Percentiles rank a stretch among this genome's conserved stretches.
Evolutionary conservation across 2,888 invertebrate genomes (phyloP).

Genomic region (Rotaria macrura): DNA sequence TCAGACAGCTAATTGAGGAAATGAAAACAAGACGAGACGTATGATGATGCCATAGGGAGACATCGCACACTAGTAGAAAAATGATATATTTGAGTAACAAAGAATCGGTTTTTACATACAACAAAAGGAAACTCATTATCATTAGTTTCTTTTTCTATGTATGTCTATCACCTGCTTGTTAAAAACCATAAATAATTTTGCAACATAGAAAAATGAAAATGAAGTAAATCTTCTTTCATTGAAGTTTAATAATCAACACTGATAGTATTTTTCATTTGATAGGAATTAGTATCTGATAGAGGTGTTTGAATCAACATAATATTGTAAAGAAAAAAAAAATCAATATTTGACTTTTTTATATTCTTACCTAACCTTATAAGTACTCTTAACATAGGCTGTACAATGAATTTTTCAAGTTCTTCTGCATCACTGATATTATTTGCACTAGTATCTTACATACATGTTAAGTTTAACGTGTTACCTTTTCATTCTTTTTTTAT

Average conservation of each 20-base stretch:
- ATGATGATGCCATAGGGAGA: conserved; percentile 3
- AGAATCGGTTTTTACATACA: no score
- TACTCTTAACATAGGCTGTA: neutral
- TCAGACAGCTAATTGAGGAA: conserved; percentile 1
- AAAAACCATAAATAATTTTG: no score
- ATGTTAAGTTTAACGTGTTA: conserved; percentile 8
- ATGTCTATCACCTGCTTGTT: no score
- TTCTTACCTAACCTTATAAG: neutral
- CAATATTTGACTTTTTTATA: conserved; percentile 1
- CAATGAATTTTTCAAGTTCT: neutral
- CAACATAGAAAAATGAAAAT: no score
- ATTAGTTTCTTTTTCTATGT: neutral
- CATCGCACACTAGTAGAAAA: neutral
- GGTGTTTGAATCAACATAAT: neutral
- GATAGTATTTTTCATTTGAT: no score
- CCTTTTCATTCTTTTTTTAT: no score
- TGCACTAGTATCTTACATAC: neutral
- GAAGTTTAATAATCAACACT: no score
- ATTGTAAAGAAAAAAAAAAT: neutral
- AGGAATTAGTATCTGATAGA: neutral
- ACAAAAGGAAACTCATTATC: neutral
- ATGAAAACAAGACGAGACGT: conserved; percentile 10
- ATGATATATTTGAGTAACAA: neutral
- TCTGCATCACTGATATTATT: neutral
- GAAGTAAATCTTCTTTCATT: no score